phyloP scores from a whole-genome alignment of 2,888 invertebrate genomes.

The Idaea straminata region DNA sequence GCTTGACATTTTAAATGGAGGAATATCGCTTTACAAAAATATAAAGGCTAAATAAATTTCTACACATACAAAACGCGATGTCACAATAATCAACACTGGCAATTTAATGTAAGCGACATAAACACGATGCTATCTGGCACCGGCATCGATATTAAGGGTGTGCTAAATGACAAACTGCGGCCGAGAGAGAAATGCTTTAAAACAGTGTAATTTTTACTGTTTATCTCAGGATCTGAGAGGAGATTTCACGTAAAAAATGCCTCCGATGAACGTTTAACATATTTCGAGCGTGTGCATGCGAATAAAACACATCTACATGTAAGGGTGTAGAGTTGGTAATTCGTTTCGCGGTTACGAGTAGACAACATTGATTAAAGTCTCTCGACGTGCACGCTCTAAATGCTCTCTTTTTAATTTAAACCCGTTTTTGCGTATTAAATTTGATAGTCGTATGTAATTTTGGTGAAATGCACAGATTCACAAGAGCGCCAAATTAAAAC shows the following conservation, averaged over 20 bases:
- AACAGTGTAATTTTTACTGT: constrained; percentile 68
- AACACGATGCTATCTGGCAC: constrained; percentile 71
- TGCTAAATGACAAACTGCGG: constrained; percentile 76
- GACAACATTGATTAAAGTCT: constrained; percentile 53
- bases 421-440: constrained; percentile 45
- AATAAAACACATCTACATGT: constrained; percentile 56
- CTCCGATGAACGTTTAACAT: constrained; percentile 56
- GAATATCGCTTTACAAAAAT: constrained; percentile 27
- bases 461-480: constrained; percentile 34
- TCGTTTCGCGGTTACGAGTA: constrained; percentile 45
- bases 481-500: constrained; percentile 27
- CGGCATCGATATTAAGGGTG: constrained; percentile 75
- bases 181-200: constrained; percentile 67
- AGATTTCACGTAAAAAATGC: constrained; percentile 64
- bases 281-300: constrained; percentile 40
- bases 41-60: constrained; percentile 48
- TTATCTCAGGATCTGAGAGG: constrained; percentile 61
- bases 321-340: constrained; percentile 43
- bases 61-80: constrained; percentile 62
- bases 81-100: constrained; percentile 72
- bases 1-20: constrained; percentile 15
- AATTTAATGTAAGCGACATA: constrained; percentile 77
- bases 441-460: constrained; percentile 43
- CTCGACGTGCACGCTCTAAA: constrained; percentile 52
- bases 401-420: constrained; percentile 48